These are phyloP conservation scores for Formicarius rufipectus DNA, from an alignment of 2,113 vertebrate species.

Conservation along the genomic window DNA sequence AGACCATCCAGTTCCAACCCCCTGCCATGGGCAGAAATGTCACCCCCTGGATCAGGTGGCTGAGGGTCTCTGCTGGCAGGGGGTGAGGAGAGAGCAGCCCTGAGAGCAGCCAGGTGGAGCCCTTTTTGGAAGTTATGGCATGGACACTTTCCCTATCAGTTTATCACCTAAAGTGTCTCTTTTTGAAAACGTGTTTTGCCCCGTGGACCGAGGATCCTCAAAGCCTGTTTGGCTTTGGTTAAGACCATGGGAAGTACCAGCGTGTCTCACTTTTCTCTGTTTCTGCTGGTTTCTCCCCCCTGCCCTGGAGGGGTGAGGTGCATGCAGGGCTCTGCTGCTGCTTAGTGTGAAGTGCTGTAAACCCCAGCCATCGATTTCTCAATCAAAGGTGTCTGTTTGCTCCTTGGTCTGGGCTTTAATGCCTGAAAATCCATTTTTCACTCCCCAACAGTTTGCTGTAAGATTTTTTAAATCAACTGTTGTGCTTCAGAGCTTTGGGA, in stretches of 20 bases:
- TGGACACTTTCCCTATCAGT: neutral
- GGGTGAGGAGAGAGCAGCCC: neutral
- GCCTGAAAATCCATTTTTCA: constrained; percentile 21
- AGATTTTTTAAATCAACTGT: neutral
- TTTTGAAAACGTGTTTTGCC: neutral
- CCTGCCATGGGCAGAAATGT: neutral
- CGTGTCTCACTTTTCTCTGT: neutral
- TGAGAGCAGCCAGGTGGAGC: neutral
- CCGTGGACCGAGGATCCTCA: neutral
- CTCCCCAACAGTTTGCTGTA: neutral
- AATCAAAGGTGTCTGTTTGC: constrained; percentile 10
- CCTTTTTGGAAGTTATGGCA: neutral
- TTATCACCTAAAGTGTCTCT: neutral
- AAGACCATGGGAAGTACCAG: neutral
- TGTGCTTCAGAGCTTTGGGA: neutral
- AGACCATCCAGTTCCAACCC: neutral
- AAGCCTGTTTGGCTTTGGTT: neutral
- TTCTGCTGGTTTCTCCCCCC: neutral
- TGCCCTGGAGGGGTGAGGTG: neutral
- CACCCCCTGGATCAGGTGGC: neutral
- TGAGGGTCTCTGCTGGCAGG: neutral
- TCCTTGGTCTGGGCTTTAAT: neutral
- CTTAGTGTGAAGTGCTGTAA: constrained; percentile 15
- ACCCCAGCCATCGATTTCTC: constrained; percentile 31
- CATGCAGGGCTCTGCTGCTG: neutral